These are phyloP conservation scores for Aldrovandia affinis DNA, from an alignment of 2,797 vertebrate genomes.

Conservation along the genomic window DNA sequence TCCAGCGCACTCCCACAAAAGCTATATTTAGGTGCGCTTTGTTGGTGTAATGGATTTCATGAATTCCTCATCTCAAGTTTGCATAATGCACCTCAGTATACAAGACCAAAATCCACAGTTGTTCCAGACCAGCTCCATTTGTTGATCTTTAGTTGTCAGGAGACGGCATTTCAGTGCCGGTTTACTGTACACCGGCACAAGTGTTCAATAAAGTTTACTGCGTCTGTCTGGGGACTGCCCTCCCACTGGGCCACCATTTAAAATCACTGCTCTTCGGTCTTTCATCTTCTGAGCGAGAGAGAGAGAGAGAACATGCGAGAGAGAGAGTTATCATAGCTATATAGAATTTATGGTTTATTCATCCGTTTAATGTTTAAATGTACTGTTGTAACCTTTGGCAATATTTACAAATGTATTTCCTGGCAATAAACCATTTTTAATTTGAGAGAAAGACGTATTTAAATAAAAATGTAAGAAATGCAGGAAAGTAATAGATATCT, in stretches of 20 bases:
- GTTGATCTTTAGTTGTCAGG: constrained; percentile 66
- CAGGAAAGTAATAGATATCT: background rate
- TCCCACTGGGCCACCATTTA: constrained; percentile 57
- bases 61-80: constrained; percentile 69
- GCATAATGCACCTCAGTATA: constrained; percentile 63
- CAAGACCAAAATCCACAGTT: constrained; percentile 58
- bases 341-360: background rate
- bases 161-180: constrained; percentile 66
- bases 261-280: background rate
- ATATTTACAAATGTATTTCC: constrained; percentile 7
- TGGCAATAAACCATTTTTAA: background rate
- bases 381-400: background rate
- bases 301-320: background rate
- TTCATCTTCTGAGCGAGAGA: constrained; percentile 27
- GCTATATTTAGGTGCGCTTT: constrained; percentile 77
- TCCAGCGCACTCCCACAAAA: constrained; percentile 70
- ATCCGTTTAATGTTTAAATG: background rate
- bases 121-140: constrained; percentile 66
- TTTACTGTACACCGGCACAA: constrained; percentile 70
- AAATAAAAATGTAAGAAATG: background rate
- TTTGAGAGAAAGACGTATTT: background rate
- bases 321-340: background rate
- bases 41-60: constrained; percentile 73
- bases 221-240: constrained; percentile 62
- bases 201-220: constrained; percentile 74